Evolutionary conservation across 2,113 vertebrate genomes (phyloP).

Genomic region (Chloropsis hardwickii): DNA sequence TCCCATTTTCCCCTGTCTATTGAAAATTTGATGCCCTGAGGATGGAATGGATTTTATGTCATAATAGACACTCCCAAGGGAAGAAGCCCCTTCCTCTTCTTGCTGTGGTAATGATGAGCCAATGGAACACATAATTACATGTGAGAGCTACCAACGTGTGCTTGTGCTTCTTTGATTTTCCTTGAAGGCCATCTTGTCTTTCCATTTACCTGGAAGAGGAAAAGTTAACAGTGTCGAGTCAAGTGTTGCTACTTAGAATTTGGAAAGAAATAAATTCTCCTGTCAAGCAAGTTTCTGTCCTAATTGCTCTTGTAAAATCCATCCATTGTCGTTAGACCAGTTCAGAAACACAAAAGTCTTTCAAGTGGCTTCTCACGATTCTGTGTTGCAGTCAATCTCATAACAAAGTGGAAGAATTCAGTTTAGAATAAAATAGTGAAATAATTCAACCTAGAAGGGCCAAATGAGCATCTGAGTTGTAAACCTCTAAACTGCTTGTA

Average conservation of each 20-base stretch:
- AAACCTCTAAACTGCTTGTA: background rate
- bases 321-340: background rate
- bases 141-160: rapidly evolving
- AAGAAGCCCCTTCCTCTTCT: background rate
- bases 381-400: background rate
- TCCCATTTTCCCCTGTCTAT: background rate
- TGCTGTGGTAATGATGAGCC: background rate
- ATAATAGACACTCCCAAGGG: background rate
- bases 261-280: background rate
- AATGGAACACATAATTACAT: background rate
- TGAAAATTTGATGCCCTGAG: background rate
- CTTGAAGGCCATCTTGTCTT: background rate
- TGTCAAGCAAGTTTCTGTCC: background rate
- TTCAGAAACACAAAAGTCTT: background rate
- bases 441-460: background rate
- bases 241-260: background rate
- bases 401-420: background rate
- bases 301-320: background rate
- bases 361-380: background rate
- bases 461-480: background rate
- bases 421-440: background rate
- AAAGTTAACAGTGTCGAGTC: background rate
- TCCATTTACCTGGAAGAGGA: background rate
- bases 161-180: background rate
- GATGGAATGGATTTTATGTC: background rate